Evolutionary conservation across 2,113 vertebrate species (phyloP), one percentile per base, ranked within the genome.

Genomic region (Corvus cornix): DNA sequence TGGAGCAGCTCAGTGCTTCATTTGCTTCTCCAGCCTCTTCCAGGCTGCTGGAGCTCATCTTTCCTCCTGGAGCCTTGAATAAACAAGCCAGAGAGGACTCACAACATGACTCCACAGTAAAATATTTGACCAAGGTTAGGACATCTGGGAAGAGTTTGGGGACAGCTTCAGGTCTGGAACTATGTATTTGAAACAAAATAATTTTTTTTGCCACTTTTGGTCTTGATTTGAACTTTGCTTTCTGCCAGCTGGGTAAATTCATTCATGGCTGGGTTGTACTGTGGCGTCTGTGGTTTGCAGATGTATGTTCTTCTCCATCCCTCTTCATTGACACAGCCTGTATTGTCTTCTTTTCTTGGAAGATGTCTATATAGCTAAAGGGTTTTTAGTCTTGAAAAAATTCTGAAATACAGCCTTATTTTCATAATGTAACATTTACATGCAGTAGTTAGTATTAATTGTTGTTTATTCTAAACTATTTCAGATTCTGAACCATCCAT

Each of bases 91-190:
- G 4, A 92, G 55, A 93, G 24, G 8, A 44, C 46, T 96, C 70
- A 58, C 80, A 93, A 69, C 74, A 39, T 81, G 91, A 51, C 30
- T 89, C 51, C 59, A 55, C 55, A 89, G 16, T 21, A 59, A 97
- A 96, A 83, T 80, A 11, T 87, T 79, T 79, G 33, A 87, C 43
- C 80, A 56, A 73, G 11, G 26, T 82, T 76, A 80, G 82, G 93
- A 90, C 94, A 97, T 93, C 91, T 97, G 96, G 92, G 91, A 95
- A 94, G 51, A 92, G 77, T 95, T 80, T 95, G 73, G 78, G 91
- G 92, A 97, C 90, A 93, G 63, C 73, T 91, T 95, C 90, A 94
- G 86, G 87, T 95, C 89, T 93, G 94, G 78, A 95, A 83, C 33
- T 72, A 41, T 78, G 49, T 72, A n/a, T 81, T 41, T 75, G 77